Evolutionary conservation across 2,888 invertebrate genomes (phyloP).

Genomic region (Eupithecia abbreviata): DNA sequence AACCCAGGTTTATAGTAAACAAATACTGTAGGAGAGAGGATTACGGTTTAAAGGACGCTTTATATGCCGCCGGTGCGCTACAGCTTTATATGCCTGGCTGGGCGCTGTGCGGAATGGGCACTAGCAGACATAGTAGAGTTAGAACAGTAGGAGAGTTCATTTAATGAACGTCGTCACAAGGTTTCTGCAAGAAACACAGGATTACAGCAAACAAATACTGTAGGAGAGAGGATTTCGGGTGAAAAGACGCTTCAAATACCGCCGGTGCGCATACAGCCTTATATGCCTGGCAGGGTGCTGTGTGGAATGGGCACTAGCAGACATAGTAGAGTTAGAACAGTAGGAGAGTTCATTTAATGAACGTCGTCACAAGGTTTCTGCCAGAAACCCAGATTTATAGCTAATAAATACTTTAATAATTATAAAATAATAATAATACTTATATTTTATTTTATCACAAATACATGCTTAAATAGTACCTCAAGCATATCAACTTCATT

Average conservation of each 20-base stretch:
- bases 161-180: too few species aligned
- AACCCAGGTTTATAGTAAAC: too few species aligned
- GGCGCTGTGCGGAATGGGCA: conserved; percentile 18
- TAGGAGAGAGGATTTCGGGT: background rate
- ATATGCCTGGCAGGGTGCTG: background rate
- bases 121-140: conserved; percentile 17
- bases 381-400: too few species aligned
- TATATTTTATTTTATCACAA: too few species aligned
- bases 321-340: conserved; percentile 21
- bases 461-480: too few species aligned
- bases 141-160: conserved; percentile 7
- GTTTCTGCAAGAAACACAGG: background rate
- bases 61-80: too few species aligned
- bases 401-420: too few species aligned
- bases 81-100: background rate
- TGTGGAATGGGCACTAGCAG: conserved; percentile 21
- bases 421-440: too few species aligned
- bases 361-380: too few species aligned
- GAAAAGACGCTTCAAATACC: conserved; percentile 5
- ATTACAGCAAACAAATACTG: background rate
- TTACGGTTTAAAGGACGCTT: conserved; percentile 4
- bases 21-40: background rate
- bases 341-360: background rate
- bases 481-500: too few species aligned
- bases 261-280: background rate